Evolutionary conservation across 2,888 invertebrate species (phyloP).

Genomic region (Unio pictorum): DNA sequence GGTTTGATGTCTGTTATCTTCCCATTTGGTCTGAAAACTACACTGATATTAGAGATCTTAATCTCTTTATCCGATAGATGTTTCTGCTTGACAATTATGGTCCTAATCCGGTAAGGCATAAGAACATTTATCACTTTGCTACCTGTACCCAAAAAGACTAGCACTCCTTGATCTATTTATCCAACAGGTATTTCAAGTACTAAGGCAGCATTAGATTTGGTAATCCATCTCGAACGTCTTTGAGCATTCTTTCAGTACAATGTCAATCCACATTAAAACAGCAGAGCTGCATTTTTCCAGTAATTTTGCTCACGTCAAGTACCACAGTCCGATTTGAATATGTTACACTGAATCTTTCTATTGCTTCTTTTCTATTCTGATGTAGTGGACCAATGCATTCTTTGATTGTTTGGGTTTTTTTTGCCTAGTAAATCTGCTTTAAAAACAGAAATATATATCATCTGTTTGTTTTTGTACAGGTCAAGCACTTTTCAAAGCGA

Average conservation of each 20-base stretch:
- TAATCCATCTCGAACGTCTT: constrained; percentile 11
- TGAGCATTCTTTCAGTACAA: constrained; percentile 6
- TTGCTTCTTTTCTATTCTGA: constrained; percentile 35
- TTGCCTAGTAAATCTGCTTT: constrained; percentile 36
- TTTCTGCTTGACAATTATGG: constrained; percentile 33
- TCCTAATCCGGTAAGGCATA: constrained; percentile 48
- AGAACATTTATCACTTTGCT: constrained; percentile 41
- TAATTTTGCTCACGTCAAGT: constrained; percentile 44
- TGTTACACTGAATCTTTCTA: constrained; percentile 24
- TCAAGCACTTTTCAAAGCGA: constrained; percentile 16
- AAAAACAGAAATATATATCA: constrained; percentile 30
- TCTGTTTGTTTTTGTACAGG: constrained; percentile 32
- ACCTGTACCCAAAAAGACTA: constrained; percentile 46
- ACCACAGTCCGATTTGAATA: constrained; percentile 33
- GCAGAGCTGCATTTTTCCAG: constrained; percentile 43
- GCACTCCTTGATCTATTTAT: constrained; percentile 20
- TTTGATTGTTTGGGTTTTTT: constrained; percentile 34
- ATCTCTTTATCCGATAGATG: constrained; percentile 11
- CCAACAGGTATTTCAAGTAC: constrained; percentile 27
- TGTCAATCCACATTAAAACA: constrained; percentile 20
- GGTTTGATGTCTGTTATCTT: constrained; percentile 36
- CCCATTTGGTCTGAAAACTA: constrained; percentile 21
- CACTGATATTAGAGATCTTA: constrained; percentile 7
- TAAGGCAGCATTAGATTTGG: constrained; percentile 19
- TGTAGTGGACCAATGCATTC: constrained; percentile 50